Percentiles rank a stretch among this genome's conserved stretches.
Conservation (phyloP, 2,888 invertebrate species). For the Glyphotaelius pellucidus region DNA sequence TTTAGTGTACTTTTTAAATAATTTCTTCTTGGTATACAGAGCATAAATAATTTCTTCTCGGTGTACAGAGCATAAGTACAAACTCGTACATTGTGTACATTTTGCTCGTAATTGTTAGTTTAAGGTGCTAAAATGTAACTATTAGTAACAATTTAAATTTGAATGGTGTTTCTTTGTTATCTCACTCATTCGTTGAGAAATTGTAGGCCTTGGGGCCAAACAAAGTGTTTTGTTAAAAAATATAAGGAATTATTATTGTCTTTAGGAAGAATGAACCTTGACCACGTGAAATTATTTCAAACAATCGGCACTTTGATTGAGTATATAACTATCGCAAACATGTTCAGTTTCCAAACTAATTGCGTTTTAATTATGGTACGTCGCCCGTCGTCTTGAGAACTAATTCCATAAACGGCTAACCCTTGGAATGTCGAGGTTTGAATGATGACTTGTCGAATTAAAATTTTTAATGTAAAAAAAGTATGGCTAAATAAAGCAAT, state of each 20-base stretch:
- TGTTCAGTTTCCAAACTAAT: neutral
- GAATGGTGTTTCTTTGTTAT: slow-evolving; percentile 39
- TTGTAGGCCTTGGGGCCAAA: slow-evolving; percentile 2
- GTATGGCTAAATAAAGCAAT: no score
- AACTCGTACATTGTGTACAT: neutral
- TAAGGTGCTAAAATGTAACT: neutral
- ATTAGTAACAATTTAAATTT: slow-evolving; percentile 4
- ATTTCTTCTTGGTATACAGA: neutral
- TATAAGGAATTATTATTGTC: slow-evolving; percentile 10
- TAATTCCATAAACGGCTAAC: neutral
- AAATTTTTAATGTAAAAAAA: no score
- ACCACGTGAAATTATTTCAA: slow-evolving; percentile 6
- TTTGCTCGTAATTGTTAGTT: neutral
- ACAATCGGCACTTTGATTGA: slow-evolving; percentile 42
- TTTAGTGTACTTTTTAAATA: no score
- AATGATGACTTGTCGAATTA: no score
- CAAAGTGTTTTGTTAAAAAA: slow-evolving; percentile 11
- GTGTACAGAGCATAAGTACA: neutral
- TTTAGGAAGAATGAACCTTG: slow-evolving; percentile 36
- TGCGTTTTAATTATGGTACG: slow-evolving; percentile 12
- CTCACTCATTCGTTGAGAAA: slow-evolving; percentile 6
- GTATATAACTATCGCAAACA: neutral
- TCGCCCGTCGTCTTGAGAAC: neutral
- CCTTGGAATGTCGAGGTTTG: no score
- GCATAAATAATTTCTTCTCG: no score